Evolutionary conservation across 2,113 vertebrate genomes (phyloP).

Genomic region (Lycaon pictus): DNA sequence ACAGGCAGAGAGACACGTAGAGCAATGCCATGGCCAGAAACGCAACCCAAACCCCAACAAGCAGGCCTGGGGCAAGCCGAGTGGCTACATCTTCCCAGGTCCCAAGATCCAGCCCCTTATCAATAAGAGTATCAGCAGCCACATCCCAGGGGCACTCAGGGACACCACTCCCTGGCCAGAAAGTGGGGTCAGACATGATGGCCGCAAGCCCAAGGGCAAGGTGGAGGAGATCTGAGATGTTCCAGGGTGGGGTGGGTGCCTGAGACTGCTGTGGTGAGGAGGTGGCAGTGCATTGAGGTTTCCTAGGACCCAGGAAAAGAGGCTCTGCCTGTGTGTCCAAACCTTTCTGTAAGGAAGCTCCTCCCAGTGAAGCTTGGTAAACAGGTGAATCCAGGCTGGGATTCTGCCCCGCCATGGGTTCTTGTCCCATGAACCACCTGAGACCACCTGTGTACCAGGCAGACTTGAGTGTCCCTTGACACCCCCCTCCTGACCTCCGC

Average conservation of each 20-base stretch:
- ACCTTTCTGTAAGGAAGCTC: background rate
- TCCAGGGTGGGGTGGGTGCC: rapidly evolving
- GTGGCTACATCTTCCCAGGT: background rate
- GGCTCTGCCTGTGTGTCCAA: background rate
- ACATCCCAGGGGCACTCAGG: rapidly evolving
- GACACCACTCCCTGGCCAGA: background rate
- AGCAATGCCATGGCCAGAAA: background rate
- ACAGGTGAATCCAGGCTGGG: background rate
- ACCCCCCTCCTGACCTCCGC: background rate
- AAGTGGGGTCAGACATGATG: background rate
- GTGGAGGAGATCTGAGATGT: background rate
- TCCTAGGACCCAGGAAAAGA: background rate
- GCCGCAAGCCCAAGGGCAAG: background rate
- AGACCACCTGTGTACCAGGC: background rate
- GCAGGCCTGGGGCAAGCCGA: rapidly evolving
- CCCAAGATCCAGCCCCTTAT: background rate
- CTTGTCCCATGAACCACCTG: background rate
- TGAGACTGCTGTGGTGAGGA: rapidly evolving
- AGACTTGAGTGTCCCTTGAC: background rate
- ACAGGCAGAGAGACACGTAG: rapidly evolving
- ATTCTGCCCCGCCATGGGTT: background rate
- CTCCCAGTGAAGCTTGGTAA: background rate
- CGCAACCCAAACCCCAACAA: background rate
- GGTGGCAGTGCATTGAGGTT: rapidly evolving
- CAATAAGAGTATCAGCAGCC: rapidly evolving